Conservation (phyloP, 2,888 invertebrate species). For the Stenodera caucasica region DNA sequence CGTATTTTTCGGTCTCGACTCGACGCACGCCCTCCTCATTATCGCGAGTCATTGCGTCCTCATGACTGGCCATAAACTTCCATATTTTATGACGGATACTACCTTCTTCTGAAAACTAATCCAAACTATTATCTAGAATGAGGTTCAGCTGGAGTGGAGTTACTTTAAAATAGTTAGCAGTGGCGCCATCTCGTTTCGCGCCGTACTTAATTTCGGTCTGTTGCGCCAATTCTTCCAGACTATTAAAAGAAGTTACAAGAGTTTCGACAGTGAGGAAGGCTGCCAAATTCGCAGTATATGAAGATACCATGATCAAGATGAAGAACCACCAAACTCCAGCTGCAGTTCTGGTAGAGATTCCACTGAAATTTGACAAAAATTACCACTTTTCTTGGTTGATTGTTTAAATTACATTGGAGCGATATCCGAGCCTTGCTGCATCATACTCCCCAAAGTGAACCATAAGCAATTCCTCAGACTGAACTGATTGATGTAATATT, state of each 20-base stretch:
- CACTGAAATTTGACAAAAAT: slow-evolving; percentile 58
- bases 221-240: slow-evolving; percentile 80
- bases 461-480: slow-evolving; percentile 82
- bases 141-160: slow-evolving; percentile 29
- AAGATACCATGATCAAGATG: slow-evolving; percentile 81
- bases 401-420: slow-evolving; percentile 70
- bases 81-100: slow-evolving; percentile 65
- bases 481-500: slow-evolving; percentile 82
- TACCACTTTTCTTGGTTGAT: not conserved
- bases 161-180: slow-evolving; percentile 87
- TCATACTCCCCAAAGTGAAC: slow-evolving; percentile 82
- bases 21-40: slow-evolving; percentile 70
- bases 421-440: slow-evolving; percentile 87
- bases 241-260: slow-evolving; percentile 70
- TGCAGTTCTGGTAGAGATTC: slow-evolving; percentile 84
- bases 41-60: slow-evolving; percentile 60
- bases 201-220: slow-evolving; percentile 86
- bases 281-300: slow-evolving; percentile 89
- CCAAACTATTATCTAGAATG: slow-evolving; percentile 33
- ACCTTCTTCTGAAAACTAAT: slow-evolving; percentile 65
- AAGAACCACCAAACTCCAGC: slow-evolving; percentile 92
- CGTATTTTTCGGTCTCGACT: slow-evolving; percentile 62
- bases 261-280: slow-evolving; percentile 87
- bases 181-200: slow-evolving; percentile 82
- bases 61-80: slow-evolving; percentile 72